Evolutionary conservation across 2,888 invertebrate species (phyloP), one percentile per base, ranked within the genome.

Genomic region (Cartodere bifasciata): DNA sequence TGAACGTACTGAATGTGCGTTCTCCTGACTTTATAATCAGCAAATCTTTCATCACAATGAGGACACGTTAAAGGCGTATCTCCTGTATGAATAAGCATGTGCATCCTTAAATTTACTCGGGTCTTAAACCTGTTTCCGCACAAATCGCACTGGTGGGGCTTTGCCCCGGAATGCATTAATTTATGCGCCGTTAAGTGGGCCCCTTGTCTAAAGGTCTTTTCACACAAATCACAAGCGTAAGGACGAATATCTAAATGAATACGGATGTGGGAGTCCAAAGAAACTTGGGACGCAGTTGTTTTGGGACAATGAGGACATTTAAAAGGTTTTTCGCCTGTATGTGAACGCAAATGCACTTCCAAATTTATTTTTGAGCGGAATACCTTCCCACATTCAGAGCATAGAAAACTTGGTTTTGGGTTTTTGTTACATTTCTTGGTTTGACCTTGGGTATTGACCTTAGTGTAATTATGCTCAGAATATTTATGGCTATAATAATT

Each of bases 231-330:
- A 13, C 33, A 33, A 14, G 28, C 16, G 23, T 23, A 17, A 10
- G 23, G 28, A 11, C 16, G 28, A 11, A 22, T 16, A 4, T 20
- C 15, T 11, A 20, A 21, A 16, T 73, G 24, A 9, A 23, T n/a
- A 5, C 5, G 6, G 9, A 23, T 23, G 11, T 23, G 24, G 10
- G 24, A 7, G 6, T 12, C 9, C 6, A 9, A 23, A 11, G 6
- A 7, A 11, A 6, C 11, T 7, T 5, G 5, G 6, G 5, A n/a
- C 11, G 24, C 9, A 11, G 12, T 9, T 7, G 24, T 5, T n/a
- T n/a, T 23, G 6, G 5, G 5, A 11, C 24, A 23, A 7, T 9
- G 9, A 9, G 7, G 9, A 11, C 24, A 23, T 23, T 7, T n/a
- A 11, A 9, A 23, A 11, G 24, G 24, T 13, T 12, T 7, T 23